Conservation (phyloP, 1,140 invertebrate genomes). For the Muscidifurax raptorellus region DNA sequence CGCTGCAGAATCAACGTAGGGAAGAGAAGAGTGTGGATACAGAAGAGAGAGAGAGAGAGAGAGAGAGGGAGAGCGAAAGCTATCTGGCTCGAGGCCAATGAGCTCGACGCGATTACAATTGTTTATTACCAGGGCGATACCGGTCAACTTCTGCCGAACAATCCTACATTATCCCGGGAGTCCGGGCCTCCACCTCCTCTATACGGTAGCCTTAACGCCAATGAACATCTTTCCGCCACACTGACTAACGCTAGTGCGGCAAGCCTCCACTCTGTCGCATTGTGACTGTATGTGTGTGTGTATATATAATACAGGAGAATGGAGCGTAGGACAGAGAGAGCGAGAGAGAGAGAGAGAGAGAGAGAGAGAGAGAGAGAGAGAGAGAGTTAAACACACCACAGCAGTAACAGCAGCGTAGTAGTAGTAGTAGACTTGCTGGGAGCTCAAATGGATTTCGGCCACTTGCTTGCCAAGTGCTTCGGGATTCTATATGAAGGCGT, state of each 20-base stretch:
- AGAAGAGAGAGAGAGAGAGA: conserved; percentile 5
- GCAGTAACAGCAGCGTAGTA: background rate
- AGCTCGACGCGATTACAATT: conserved; percentile 64
- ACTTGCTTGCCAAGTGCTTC: conserved; percentile 43
- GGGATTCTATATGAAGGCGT: background rate
- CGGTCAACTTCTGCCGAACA: conserved; percentile 65
- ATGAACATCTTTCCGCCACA: conserved; percentile 67
- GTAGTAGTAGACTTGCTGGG: conserved; percentile 17
- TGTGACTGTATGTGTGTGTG: background rate
- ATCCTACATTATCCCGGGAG: conserved; percentile 59
- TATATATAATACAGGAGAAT: background rate
- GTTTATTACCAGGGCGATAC: conserved; percentile 66
- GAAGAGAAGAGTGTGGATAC: background rate
- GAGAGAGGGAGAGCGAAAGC: background rate
- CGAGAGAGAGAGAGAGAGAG: background rate
- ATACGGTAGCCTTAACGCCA: conserved; percentile 55
- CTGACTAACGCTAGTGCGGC: conserved; percentile 54
- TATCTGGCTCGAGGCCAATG: conserved; percentile 41
- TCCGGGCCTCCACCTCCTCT: conserved; percentile 6
- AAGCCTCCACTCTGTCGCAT: background rate
- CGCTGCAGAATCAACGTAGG: background rate
- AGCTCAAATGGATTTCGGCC: conserved; percentile 51
- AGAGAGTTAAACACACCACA: conserved; percentile 18
- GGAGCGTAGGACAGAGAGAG: background rate
- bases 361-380: conserved; percentile 4